Percentiles rank a stretch among this genome's conserved stretches.
These are phyloP conservation scores for Lanius ludovicianus DNA, from an alignment of 2,113 vertebrate genomes.

Conservation along the genomic window DNA sequence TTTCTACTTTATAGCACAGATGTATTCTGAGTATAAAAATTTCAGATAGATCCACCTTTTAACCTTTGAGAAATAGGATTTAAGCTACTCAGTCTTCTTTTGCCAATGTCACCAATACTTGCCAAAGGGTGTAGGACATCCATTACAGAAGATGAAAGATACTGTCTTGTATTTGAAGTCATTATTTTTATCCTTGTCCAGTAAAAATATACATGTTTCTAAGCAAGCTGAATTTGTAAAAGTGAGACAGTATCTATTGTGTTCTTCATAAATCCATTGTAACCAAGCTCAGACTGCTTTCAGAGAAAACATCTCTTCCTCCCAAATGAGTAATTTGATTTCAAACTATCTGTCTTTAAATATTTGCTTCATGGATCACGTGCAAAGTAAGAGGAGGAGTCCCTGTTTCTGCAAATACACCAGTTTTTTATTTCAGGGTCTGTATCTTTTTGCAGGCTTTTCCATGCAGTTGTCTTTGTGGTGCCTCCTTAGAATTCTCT, in stretches of 20 bases:
- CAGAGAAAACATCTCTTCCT: background rate
- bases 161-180: background rate
- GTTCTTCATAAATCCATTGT: background rate
- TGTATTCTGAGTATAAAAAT: background rate
- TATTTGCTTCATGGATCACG: background rate
- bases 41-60: background rate
- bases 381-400: background rate
- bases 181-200: conserved; percentile 8
- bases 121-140: background rate
- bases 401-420: background rate
- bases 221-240: background rate
- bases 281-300: background rate
- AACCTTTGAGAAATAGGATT: background rate
- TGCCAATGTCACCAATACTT: background rate
- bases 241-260: background rate
- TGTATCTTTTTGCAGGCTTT: background rate
- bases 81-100: background rate
- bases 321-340: background rate
- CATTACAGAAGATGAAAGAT: background rate
- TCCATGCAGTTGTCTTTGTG: background rate
- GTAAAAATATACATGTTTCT: background rate
- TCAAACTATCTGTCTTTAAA: background rate
- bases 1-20: conserved; percentile 3
- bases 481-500: background rate
- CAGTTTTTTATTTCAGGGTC: background rate